Percentiles rank a stretch among this genome's conserved stretches.
These are phyloP conservation scores for Ichneumoninae sp. DNA, from an alignment of 2,888 invertebrate genomes.

Conservation along the genomic window DNA sequence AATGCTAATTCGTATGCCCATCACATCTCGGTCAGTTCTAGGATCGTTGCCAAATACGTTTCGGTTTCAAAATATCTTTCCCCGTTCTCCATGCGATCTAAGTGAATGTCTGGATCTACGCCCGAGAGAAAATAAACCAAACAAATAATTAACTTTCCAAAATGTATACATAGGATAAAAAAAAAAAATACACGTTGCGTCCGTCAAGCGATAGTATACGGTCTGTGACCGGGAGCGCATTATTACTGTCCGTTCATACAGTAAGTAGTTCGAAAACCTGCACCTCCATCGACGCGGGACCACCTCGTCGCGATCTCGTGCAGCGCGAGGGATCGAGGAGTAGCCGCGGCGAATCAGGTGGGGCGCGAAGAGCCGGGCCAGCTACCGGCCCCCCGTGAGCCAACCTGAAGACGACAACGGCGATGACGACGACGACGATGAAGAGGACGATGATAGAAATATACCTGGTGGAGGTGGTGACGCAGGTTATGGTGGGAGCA, in stretches of 20 bases:
- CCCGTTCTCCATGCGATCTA: background rate
- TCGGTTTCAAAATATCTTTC: background rate
- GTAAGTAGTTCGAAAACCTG: slow-evolving; percentile 28
- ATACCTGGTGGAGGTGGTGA: slow-evolving; percentile 53
- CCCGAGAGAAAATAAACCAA: background rate
- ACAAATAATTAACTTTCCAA: slow-evolving; percentile 3
- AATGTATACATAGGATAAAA: background rate
- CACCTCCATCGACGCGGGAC: slow-evolving; percentile 35
- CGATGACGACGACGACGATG: background rate
- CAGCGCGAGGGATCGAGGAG: slow-evolving; percentile 13
- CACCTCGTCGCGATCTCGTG: slow-evolving; percentile 20
- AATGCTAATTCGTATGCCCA: background rate
- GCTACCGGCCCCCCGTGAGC: background rate
- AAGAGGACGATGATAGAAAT: slow-evolving; percentile 29
- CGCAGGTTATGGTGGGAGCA: slow-evolving; percentile 78
- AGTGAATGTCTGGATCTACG: background rate
- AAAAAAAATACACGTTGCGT: background rate
- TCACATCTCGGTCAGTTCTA: background rate
- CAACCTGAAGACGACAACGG: slow-evolving; percentile 24
- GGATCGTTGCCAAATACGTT: background rate
- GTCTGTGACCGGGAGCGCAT: slow-evolving; percentile 26
- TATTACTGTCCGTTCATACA: background rate
- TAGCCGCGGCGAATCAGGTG: slow-evolving; percentile 8
- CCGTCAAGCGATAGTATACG: background rate
- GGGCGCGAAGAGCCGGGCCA: slow-evolving; percentile 16